A percentile compares a stretch with the other conserved stretches of the same genome.
Conservation (phyloP, 2,113 vertebrate species). For the Mobula hypostoma region DNA sequence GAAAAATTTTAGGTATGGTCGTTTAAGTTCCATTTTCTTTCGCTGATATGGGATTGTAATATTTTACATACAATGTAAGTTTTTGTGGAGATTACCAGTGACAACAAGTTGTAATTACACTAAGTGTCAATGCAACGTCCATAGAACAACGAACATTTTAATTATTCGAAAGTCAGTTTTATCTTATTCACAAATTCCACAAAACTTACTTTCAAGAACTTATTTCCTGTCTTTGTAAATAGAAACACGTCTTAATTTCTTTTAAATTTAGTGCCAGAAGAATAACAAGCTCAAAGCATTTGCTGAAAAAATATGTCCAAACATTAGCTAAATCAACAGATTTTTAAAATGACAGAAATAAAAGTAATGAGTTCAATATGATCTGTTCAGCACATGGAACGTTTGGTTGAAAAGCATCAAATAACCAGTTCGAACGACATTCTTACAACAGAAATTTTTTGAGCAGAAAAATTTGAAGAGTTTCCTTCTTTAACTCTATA, state of each 20-base stretch:
- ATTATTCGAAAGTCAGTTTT: background rate
- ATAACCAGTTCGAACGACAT: background rate
- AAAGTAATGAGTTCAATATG: background rate
- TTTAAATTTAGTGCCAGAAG: background rate
- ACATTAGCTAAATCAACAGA: background rate
- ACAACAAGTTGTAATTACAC: background rate
- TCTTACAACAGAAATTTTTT: background rate
- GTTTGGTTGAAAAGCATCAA: background rate
- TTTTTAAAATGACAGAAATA: background rate
- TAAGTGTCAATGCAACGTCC: background rate
- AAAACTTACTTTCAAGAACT: background rate
- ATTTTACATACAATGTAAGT: background rate
- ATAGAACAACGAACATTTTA: background rate
- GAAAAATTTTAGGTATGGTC: background rate
- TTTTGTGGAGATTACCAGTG: background rate
- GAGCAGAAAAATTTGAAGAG: background rate
- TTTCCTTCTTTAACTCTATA: background rate
- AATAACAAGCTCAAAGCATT: background rate
- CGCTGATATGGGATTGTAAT: background rate
- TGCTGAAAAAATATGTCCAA: background rate
- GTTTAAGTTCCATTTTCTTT: background rate
- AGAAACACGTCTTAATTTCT: background rate
- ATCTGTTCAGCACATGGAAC: constrained; percentile 4
- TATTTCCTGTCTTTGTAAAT: background rate
- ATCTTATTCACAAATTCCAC: background rate